phyloP scores from a whole-genome alignment of 1,140 invertebrate species.

The Spodoptera litura region DNA sequence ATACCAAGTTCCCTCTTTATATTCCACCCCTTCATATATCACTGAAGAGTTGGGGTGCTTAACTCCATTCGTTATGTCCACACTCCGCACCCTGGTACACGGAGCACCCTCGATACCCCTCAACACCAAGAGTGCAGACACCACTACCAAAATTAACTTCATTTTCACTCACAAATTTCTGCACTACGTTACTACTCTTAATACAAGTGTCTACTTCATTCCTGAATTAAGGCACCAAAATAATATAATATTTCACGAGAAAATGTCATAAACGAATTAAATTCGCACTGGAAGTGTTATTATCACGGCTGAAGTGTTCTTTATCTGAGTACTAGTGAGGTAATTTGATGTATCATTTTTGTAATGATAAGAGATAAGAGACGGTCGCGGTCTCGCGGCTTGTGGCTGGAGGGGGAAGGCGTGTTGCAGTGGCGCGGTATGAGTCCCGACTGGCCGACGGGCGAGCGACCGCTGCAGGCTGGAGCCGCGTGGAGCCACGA shows the following conservation, averaged over 20 bases:
- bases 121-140: slow-evolving; percentile 51
- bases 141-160: slow-evolving; percentile 48
- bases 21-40: slow-evolving; percentile 65
- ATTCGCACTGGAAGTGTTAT: slow-evolving; percentile 48
- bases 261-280: slow-evolving; percentile 22
- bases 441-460: slow-evolving; percentile 60
- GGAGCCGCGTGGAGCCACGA: not conserved
- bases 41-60: slow-evolving; percentile 66
- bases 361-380: slow-evolving; percentile 78
- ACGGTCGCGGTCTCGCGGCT: slow-evolving; percentile 40
- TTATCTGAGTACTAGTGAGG: slow-evolving; percentile 74
- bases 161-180: slow-evolving; percentile 53
- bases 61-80: slow-evolving; percentile 68
- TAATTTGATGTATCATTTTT: slow-evolving; percentile 82
- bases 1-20: slow-evolving; percentile 64
- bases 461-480: not conserved
- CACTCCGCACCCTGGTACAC: slow-evolving; percentile 65
- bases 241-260: not conserved
- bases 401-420: slow-evolving; percentile 40
- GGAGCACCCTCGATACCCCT: slow-evolving; percentile 56
- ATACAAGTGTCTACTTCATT: too few relatives aligned
- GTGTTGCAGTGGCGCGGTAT: slow-evolving; percentile 56
- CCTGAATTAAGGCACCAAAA: slow-evolving; percentile 7
- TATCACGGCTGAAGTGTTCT: slow-evolving; percentile 69
- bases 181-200: slow-evolving; percentile 9